Evolutionary conservation across 2,113 vertebrate genomes (phyloP).

Genomic region (crab-eating macaque (Macaca fascicularis)): DNA sequence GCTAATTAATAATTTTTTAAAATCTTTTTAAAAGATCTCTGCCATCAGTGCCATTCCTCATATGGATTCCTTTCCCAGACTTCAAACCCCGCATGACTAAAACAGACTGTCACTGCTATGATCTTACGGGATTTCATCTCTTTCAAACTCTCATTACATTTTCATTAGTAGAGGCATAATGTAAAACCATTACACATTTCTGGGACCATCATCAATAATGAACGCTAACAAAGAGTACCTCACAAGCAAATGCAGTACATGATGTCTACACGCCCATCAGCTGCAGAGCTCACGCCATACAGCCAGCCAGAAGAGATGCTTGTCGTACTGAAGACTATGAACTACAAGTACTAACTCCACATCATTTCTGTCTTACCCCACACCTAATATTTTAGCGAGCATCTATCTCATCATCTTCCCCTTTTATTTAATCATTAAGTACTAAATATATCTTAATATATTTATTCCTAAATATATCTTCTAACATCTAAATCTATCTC

Average conservation of each 20-base stretch:
- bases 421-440: not conserved
- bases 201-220: slow-evolving; percentile 1
- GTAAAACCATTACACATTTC: slow-evolving; percentile 26
- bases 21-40: not conserved
- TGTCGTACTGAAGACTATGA: not conserved
- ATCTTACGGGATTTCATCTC: not conserved
- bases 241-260: not conserved
- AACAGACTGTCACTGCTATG: not conserved
- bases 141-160: not conserved
- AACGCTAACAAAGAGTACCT: not conserved
- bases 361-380: not conserved
- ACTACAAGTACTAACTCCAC: not conserved
- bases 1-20: not conserved
- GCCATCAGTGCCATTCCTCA: not conserved
- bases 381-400: not conserved
- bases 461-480: not conserved
- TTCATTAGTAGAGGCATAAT: slow-evolving; percentile 1
- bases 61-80: not conserved
- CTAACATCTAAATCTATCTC: not conserved
- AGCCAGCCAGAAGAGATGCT: not conserved
- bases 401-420: not conserved
- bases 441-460: not conserved
- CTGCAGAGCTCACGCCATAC: not conserved
- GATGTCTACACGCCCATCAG: not conserved
- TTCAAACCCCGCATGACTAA: not conserved